Conservation (phyloP, 1,140 invertebrate genomes). For the Aphelinus certus region DNA sequence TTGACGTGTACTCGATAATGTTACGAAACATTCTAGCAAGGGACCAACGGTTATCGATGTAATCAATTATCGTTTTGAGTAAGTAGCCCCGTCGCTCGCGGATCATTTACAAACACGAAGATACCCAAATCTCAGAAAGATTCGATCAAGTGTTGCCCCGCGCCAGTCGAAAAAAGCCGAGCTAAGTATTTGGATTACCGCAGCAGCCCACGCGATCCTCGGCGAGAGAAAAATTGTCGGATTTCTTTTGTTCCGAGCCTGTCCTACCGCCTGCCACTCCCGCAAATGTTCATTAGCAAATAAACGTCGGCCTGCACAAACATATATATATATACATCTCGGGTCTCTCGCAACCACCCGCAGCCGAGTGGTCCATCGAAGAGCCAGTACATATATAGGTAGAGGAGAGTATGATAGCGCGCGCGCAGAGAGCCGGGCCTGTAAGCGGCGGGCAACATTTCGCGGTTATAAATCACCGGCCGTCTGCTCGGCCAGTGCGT, state of each 20-base stretch:
- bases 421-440: background rate
- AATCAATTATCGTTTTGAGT: background rate
- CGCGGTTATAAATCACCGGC: constrained; percentile 34
- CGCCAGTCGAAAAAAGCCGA: too few species aligned
- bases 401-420: too few species aligned
- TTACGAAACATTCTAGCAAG: too few species aligned
- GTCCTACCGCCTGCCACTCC: background rate
- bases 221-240: too few species aligned
- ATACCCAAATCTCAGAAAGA: too few species aligned
- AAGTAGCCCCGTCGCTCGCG: background rate
- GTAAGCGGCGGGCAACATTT: constrained; percentile 36
- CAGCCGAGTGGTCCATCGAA: constrained; percentile 26
- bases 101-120: background rate
- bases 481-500: constrained; percentile 30
- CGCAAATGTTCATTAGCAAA: constrained; percentile 31
- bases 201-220: too few species aligned
- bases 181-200: too few species aligned
- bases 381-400: background rate
- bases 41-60: too few species aligned
- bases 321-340: background rate
- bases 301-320: background rate
- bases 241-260: too few species aligned
- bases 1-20: too few species aligned
- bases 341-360: background rate
- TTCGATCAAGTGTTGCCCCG: too few species aligned